Base-by-base conservation (phyloP, 2,888 invertebrate species). In the Hedychridium roseum region DNA sequence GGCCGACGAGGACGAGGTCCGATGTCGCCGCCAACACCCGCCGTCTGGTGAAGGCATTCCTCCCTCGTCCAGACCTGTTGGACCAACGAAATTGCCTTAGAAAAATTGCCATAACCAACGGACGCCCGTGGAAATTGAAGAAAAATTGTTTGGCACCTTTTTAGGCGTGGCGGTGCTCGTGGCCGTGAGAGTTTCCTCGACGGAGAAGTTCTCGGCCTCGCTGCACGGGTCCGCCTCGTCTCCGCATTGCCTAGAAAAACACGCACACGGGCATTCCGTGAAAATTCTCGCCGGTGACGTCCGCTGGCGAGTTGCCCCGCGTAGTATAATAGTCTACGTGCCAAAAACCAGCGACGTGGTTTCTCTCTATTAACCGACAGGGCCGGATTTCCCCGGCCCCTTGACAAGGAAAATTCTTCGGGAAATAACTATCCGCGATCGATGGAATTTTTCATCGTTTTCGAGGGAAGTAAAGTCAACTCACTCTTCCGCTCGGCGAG, bases 31-130 rank as follows among this genome's bases (percentile, higher is more conserved):
- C 90, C 79, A 1, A 82, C 80, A 48, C 84, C 81, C 1, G 76
- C 72, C 37, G 64, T 70, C 56, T 73, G 77, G 70, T 65, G 76
- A 35, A 70, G 82, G 78, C 87, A 90, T 73, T 90, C 87, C 70
- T 91, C 90, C 12, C 91, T 82, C 1, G 88, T 88, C 84, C 88
- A 90, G 42, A 88, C 84, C 68, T 84, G 84, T 50, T 84, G 41
- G 3, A 15, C n/a, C 11, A 20, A 14, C 14, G 20, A 7, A 2
- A 3, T 4, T 23, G 5, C 9, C 23, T 6, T 9, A 23, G 23
- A 23, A 23, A 23, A 23, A 23, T 23, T 23, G 23, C n/a, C n/a
- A n/a, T n/a, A n/a, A n/a, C n/a, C n/a, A n/a, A n/a, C n/a, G n/a
- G n/a, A n/a, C 23, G 5, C 9, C 23, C 9, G 5, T 23, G 5